Evolutionary conservation across 2,888 invertebrate genomes (phyloP).

Genomic region (Diloba caeruleocephala): DNA sequence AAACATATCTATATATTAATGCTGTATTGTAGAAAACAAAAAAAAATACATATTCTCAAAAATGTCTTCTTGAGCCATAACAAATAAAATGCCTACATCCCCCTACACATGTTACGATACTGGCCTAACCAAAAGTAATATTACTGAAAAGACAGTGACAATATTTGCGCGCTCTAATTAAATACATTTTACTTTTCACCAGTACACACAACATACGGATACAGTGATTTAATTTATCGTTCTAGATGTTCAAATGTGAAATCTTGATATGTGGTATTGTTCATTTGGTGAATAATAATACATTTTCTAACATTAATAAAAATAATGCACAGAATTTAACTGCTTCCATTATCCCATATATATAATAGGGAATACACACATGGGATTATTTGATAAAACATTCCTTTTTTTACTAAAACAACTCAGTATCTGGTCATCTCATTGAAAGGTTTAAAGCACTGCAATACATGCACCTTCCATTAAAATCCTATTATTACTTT

Average conservation of each 20-base stretch:
- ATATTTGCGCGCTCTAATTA: background rate
- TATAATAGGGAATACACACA: background rate
- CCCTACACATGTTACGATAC: too few relatives aligned
- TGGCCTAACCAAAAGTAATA: too few relatives aligned
- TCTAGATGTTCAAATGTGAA: constrained; percentile 14
- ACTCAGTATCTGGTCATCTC: constrained; percentile 15
- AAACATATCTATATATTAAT: too few relatives aligned
- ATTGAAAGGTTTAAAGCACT: constrained; percentile 29
- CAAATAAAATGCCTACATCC: too few relatives aligned
- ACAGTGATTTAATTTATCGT: constrained; percentile 1
- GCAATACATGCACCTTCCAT: constrained; percentile 33
- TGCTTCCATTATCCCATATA: too few relatives aligned
- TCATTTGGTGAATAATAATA: constrained; percentile 18
- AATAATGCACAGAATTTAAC: too few relatives aligned
- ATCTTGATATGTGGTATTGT: constrained; percentile 45
- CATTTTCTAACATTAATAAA: background rate
- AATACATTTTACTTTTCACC: background rate
- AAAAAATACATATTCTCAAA: too few relatives aligned
- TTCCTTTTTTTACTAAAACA: constrained; percentile 28
- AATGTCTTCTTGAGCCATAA: too few relatives aligned
- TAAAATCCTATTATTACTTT: constrained; percentile 51
- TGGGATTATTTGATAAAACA: too few relatives aligned
- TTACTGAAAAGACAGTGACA: constrained; percentile 4
- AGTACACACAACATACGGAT: background rate
- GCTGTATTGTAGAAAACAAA: too few relatives aligned